These are phyloP conservation scores for Arenaria interpres DNA, from an alignment of 2,113 vertebrate species.

Conservation along the genomic window DNA sequence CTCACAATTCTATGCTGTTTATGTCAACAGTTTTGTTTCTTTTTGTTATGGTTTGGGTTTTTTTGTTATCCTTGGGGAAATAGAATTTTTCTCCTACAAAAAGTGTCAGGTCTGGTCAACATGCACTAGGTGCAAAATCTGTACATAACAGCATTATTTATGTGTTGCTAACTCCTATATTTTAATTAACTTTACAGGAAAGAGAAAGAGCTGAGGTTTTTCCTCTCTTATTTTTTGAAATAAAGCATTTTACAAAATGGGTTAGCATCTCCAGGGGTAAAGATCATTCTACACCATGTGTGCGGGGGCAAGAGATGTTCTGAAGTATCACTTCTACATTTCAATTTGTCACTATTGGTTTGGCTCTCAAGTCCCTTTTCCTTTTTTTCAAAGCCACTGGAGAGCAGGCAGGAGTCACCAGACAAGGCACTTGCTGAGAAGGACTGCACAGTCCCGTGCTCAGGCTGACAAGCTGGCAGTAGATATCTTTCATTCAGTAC, in stretches of 20 bases:
- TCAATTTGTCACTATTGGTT: constrained; percentile 12
- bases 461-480: constrained; percentile 10
- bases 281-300: neutral
- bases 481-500: neutral
- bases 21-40: neutral
- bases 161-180: neutral
- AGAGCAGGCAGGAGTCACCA: neutral
- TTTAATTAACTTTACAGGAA: constrained; percentile 55
- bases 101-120: constrained; percentile 28
- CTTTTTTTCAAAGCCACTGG: constrained; percentile 1
- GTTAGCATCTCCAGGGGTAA: neutral
- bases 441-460: neutral
- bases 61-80: neutral
- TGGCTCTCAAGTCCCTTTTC: neutral
- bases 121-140: neutral
- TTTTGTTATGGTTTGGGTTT: neutral
- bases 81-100: constrained; percentile 7
- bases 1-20: neutral
- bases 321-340: neutral
- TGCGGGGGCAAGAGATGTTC: neutral
- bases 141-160: constrained; percentile 6
- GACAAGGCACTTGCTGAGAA: neutral
- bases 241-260: neutral
- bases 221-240: neutral
- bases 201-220: neutral